Evolutionary conservation across 1,140 invertebrate genomes (phyloP), one percentile per base, ranked within the genome.

Genomic region (Drosophila sucinea): DNA sequence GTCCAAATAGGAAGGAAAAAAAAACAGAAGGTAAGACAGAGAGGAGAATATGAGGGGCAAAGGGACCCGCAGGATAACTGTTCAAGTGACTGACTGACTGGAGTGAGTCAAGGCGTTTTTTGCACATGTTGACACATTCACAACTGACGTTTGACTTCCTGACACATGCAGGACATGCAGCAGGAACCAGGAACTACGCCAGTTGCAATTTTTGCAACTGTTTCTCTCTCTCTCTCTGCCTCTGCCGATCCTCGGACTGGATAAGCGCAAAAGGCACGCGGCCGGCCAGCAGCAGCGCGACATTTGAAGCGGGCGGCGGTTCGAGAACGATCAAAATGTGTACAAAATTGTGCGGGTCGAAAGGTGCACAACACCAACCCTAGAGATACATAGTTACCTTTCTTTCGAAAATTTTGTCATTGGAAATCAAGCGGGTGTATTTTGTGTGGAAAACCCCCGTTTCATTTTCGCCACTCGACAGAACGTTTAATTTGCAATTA

Each of bases 401-500:
- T 58, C 2, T 5, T 47, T 4, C 44, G 23, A 47, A 17, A 86
- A 75, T 87, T 82, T 86, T 87, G 76, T 82, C 82, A 87, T 63
- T 82, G 64, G 40, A 79, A 82, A 81, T 73, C 62, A 86, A 86
- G 83, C 83, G 83, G 83, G 83, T 67, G 73, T 63, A 62, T 23
- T 23, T 6, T 8, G 35, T 30, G 17, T 27, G 35, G 23, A n/a
- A 60, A 30, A 1, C 67, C 73, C 23, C 44, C 23, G 69, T 66
- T 73, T 60, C 71, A 75, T 86, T 77, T 86, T 85, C 66, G 78
- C 55, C 78, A 86, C 78, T 84, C 81, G 81, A 81, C 41, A 56
- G 23, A 84, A 47, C 81, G 81, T 81, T 84, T 85, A 85, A 78
- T 86, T 87, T 32, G 82, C 79, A 86, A 86, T 86, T 83, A 87